Conservation (phyloP, 2,888 invertebrate genomes). For the Noctua janthina region DNA sequence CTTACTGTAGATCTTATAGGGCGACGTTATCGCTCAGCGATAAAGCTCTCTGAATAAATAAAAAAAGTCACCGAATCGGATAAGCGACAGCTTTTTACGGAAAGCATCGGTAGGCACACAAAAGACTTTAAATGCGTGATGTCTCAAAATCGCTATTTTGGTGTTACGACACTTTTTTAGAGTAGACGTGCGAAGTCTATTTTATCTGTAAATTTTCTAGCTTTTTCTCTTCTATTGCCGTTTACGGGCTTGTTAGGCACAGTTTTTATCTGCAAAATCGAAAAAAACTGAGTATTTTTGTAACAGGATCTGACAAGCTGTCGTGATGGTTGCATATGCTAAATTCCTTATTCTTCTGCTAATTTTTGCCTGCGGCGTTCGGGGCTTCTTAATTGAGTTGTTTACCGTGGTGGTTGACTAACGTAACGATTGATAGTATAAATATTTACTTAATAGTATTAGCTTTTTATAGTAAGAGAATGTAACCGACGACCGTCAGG, state of each 20-base stretch:
- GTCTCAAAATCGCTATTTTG: not conserved
- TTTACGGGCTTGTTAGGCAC: not conserved
- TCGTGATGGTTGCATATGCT: not conserved
- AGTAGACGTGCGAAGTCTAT: not conserved
- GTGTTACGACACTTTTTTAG: not conserved
- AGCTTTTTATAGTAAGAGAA: not conserved
- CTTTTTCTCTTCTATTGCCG: not conserved
- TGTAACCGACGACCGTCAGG: not conserved
- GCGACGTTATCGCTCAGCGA: too few relatives aligned
- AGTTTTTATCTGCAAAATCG: not conserved
- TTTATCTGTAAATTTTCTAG: not conserved
- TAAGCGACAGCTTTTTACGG: too few relatives aligned
- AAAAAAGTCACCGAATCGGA: too few relatives aligned
- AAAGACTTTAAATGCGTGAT: not conserved
- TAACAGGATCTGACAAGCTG: constrained; percentile 22
- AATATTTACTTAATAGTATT: not conserved
- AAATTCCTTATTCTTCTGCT: constrained; percentile 31
- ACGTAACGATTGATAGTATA: not conserved
- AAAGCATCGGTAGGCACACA: too few relatives aligned
- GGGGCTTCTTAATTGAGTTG: not conserved
- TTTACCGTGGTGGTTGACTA: not conserved
- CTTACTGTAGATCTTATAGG: too few relatives aligned
- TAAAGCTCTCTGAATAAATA: too few relatives aligned
- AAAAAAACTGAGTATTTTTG: not conserved
- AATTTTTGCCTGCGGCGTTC: constrained; percentile 23